These are phyloP conservation scores for Lycia hirtaria DNA, from an alignment of 2,888 invertebrate genomes.

Conservation along the genomic window DNA sequence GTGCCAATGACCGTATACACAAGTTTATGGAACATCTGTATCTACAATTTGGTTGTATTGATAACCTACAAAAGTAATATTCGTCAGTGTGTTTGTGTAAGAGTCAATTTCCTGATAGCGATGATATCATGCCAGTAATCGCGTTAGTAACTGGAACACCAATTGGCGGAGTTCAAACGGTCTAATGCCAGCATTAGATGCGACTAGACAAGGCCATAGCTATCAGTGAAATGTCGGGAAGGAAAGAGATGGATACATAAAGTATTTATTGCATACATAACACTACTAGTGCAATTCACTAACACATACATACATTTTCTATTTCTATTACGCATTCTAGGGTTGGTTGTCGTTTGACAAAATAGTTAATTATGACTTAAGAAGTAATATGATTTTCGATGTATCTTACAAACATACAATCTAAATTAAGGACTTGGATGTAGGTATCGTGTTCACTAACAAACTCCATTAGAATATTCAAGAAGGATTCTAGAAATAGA, in stretches of 20 bases:
- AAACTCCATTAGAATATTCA: too few species aligned
- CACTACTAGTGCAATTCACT: slow-evolving; percentile 77
- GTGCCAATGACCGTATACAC: slow-evolving; percentile 56
- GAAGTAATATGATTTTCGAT: slow-evolving; percentile 14
- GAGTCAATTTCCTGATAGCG: slow-evolving; percentile 21
- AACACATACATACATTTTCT: slow-evolving; percentile 75
- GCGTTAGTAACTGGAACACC: slow-evolving; percentile 61
- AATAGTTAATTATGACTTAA: slow-evolving; percentile 30
- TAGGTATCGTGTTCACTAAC: too few species aligned
- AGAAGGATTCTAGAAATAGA: not conserved
- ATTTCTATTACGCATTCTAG: slow-evolving; percentile 79
- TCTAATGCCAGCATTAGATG: slow-evolving; percentile 84
- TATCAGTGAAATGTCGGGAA: slow-evolving; percentile 85
- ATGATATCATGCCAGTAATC: slow-evolving; percentile 36
- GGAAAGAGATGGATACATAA: slow-evolving; percentile 82
- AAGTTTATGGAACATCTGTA: slow-evolving; percentile 58
- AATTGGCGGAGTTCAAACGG: slow-evolving; percentile 61
- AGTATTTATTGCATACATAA: slow-evolving; percentile 83
- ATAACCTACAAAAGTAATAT: slow-evolving; percentile 59
- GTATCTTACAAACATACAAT: not conserved
- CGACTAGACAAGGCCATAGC: slow-evolving; percentile 85
- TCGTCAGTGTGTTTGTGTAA: slow-evolving; percentile 31
- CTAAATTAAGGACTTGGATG: not conserved
- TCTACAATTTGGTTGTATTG: slow-evolving; percentile 47
- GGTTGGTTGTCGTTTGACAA: slow-evolving; percentile 57